Conservation (phyloP, 2,113 vertebrate species). For the Mormyrus iriodes region DNA sequence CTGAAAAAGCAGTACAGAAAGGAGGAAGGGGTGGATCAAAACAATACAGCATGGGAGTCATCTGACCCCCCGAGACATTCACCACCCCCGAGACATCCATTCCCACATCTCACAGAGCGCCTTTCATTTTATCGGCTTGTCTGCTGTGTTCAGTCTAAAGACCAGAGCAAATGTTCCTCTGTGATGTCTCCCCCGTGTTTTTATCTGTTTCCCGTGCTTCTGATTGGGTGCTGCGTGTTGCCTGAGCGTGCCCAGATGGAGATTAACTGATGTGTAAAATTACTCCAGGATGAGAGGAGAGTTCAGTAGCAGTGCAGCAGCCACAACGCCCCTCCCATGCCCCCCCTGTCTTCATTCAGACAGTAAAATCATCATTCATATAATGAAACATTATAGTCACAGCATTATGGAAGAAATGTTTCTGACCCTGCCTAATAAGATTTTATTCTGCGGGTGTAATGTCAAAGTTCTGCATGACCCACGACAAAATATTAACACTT, state of each 20-base stretch:
- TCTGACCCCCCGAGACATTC: neutral
- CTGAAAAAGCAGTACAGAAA: too few relatives aligned
- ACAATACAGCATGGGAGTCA: neutral
- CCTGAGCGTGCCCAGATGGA: conserved; percentile 5
- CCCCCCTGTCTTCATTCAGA: neutral
- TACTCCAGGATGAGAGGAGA: neutral
- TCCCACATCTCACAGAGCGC: neutral
- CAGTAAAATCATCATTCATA: neutral
- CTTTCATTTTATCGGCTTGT: neutral
- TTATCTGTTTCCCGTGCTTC: neutral
- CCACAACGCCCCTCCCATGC: neutral
- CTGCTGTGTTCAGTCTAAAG: neutral
- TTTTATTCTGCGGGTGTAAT: neutral
- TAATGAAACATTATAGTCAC: neutral
- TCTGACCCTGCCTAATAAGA: neutral
- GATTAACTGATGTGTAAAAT: conserved; percentile 14
- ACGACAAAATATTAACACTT: neutral
- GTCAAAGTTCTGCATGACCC: neutral
- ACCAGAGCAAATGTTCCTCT: neutral
- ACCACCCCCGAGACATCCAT: neutral
- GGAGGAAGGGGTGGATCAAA: neutral
- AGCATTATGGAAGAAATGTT: neutral
- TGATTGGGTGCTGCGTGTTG: neutral
- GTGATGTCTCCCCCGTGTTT: neutral
- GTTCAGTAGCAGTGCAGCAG: neutral